These are phyloP conservation scores for Paramacrobiotus metropolitanus DNA, from an alignment of 1,140 invertebrate species.

Conservation along the genomic window DNA sequence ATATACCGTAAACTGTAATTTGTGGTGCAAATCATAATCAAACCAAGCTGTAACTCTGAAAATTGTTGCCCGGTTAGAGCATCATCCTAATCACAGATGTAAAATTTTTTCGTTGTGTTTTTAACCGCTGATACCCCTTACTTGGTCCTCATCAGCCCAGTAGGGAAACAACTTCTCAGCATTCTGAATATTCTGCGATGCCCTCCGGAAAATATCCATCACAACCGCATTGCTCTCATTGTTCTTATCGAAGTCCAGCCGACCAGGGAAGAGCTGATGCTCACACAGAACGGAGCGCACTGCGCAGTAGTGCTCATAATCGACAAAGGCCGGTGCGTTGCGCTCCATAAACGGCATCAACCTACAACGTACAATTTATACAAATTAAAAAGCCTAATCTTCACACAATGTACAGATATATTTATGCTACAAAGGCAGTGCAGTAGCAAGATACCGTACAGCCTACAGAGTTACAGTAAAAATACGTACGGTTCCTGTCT, in stretches of 20 bases:
- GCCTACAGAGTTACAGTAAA: background rate
- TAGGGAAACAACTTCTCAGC: background rate
- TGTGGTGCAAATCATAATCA: too few species aligned
- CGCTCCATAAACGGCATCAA: background rate
- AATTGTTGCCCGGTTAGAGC: too few species aligned
- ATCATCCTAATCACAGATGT: too few species aligned
- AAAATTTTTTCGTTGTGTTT: too few species aligned
- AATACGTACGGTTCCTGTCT: background rate
- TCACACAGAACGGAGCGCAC: background rate
- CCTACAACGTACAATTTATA: background rate
- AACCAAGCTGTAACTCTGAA: too few species aligned
- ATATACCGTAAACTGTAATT: too few species aligned
- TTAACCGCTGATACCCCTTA: background rate
- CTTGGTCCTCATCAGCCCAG: background rate
- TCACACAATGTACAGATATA: too few species aligned
- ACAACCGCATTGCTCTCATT: background rate
- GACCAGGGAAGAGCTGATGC: background rate
- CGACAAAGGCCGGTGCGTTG: background rate
- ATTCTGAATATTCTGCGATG: background rate
- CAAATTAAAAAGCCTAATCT: too few species aligned
- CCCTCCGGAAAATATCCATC: background rate
- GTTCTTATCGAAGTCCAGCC: background rate
- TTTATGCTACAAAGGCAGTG: too few species aligned
- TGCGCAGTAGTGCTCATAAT: background rate
- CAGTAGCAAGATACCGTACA: too few species aligned